Evolutionary conservation across 2,113 vertebrate genomes (phyloP).

Genomic region (Chaenogobius annularis): DNA sequence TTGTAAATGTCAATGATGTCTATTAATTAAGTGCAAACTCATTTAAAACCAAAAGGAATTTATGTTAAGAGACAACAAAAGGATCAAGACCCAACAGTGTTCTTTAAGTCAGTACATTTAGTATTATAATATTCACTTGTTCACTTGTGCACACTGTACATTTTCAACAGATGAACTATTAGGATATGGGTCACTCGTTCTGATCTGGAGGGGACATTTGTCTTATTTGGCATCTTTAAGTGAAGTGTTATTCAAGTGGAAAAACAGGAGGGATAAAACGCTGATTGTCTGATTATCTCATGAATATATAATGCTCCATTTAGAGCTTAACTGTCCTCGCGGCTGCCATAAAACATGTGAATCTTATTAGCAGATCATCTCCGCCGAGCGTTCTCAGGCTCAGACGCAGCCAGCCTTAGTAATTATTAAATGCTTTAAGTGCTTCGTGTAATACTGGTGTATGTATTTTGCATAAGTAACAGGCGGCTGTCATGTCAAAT

Average conservation of each 20-base stretch:
- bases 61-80: neutral
- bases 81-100: neutral
- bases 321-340: conserved; percentile 64
- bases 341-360: conserved; percentile 57
- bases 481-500: conserved; percentile 53
- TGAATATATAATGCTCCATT: conserved; percentile 70
- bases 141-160: neutral
- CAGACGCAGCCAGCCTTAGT: conserved; percentile 62
- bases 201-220: conserved; percentile 29
- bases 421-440: conserved; percentile 81
- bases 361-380: conserved; percentile 72
- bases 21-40: neutral
- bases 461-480: conserved; percentile 79
- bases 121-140: neutral
- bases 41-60: neutral
- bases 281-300: conserved; percentile 72
- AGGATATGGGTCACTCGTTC: conserved; percentile 39
- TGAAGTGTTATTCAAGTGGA: conserved; percentile 54
- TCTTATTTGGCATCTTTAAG: conserved; percentile 49
- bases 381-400: conserved; percentile 62
- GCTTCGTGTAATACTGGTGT: conserved; percentile 72
- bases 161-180: conserved; percentile 9
- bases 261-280: conserved; percentile 51
- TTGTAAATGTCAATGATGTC: no score
- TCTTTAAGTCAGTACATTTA: neutral